A percentile compares a stretch with the other conserved stretches of the same genome.
Conservation (phyloP, 2,888 invertebrate genomes). For the Melanotus villosus region DNA sequence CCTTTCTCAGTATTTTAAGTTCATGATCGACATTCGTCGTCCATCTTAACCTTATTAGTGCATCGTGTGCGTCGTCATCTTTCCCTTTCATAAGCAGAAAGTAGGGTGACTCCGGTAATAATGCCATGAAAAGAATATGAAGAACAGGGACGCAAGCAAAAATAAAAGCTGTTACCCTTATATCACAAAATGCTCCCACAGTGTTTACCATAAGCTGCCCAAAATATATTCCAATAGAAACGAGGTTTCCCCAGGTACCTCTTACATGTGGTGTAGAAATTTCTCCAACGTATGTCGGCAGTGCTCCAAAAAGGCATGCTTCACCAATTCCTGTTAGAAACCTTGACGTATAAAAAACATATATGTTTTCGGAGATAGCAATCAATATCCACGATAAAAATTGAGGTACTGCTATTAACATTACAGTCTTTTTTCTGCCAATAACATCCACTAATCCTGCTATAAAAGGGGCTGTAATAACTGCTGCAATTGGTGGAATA, state of each 20-base stretch:
- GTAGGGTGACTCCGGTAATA: constrained; percentile 74
- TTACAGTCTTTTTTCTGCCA: constrained; percentile 58
- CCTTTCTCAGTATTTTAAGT: constrained; percentile 54
- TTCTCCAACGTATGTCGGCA: constrained; percentile 61
- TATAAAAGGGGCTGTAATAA: constrained; percentile 54
- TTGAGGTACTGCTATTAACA: constrained; percentile 58
- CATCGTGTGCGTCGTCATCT: constrained; percentile 54
- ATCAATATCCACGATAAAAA: constrained; percentile 56
- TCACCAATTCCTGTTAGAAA: constrained; percentile 58
- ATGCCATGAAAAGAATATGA: constrained; percentile 71
- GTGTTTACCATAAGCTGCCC: constrained; percentile 65
- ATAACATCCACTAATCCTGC: constrained; percentile 57
- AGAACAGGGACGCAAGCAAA: constrained; percentile 73
- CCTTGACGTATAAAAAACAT: constrained; percentile 58
- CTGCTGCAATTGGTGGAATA: constrained; percentile 57
- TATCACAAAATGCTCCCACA: constrained; percentile 72
- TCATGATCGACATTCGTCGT: constrained; percentile 55
- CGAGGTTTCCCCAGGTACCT: constrained; percentile 59
- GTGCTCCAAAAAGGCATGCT: constrained; percentile 54
- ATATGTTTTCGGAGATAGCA: constrained; percentile 53
- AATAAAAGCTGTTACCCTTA: constrained; percentile 70
- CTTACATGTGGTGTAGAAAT: constrained; percentile 58
- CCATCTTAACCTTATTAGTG: constrained; percentile 54
- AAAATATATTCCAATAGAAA: constrained; percentile 54
- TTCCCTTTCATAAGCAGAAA: constrained; percentile 57